Base-by-base conservation (phyloP, 2,113 vertebrate genomes). In the Melanerpes formicivorus region DNA sequence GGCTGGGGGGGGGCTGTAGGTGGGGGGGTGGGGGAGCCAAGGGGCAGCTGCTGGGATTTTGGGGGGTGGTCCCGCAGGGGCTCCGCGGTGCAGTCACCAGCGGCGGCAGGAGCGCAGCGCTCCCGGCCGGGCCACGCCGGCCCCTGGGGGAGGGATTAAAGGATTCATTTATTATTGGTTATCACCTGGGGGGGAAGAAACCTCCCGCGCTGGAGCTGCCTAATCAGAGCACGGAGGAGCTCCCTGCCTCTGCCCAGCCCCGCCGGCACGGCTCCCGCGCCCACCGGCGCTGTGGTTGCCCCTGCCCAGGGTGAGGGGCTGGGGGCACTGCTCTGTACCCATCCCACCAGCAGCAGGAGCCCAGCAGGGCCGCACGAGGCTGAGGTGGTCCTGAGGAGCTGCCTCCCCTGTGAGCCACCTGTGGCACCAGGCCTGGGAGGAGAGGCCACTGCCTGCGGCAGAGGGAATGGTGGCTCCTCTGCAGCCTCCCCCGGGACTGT, bases 151-250 rank as follows among this genome's bases (percentile, higher is more conserved):
- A 97, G 59, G 94, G 96, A 97, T 97, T 96, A 97, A 88, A 79
- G 88, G 95, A 97, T 97, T 96, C 96, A 95, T 91, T 96, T 96
- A 96, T 96, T 96, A 96, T 96, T 97, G 91, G 96, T 95, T 96
- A 97, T 95, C 88, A 46, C 91, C 91, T 48, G 86, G 40, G 56
- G 93, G 88, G 92, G 75, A 29, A 56, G 93, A 95, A 94, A 81
- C 95, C 94, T 95, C 82, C 58, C 21, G 71, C 30, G 56, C 93
- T 92, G 95, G 95, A 88, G 92, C 80, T 77, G 96, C 96, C 84
- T 81, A 91, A 93, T 90, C 79, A 0, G 92, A 78, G 93, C 64
- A 23, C 72, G 88, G 94, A 95, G 93, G 77, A 71, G 79, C 77
- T 92, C 32, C 63, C 60, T 21, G 60, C 72, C 59, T 93, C 54